phyloP scores from a whole-genome alignment of 2,113 vertebrate species.

The Daubentonia madagascariensis region DNA sequence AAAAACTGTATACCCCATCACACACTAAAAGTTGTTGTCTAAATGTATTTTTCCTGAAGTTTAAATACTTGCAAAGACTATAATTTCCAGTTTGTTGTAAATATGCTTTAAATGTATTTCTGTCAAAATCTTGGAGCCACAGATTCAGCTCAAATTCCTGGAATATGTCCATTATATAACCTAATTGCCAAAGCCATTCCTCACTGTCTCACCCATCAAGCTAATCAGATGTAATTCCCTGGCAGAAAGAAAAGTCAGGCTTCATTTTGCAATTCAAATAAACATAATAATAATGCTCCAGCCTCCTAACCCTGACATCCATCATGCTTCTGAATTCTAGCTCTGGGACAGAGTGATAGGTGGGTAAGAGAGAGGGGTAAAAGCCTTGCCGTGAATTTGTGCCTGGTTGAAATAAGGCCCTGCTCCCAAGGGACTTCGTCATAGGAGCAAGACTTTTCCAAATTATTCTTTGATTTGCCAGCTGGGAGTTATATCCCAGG shows the following conservation, averaged over 20 bases:
- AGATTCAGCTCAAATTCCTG: neutral
- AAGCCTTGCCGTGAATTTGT: neutral
- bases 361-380: neutral
- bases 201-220: neutral
- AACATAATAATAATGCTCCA: neutral
- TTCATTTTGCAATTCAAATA: slow-evolving; percentile 14
- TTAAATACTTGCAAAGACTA: neutral
- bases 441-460: neutral
- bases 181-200: neutral
- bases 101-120: neutral
- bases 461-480: neutral
- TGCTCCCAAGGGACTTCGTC: neutral
- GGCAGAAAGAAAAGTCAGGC: neutral
- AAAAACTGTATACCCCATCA: neutral
- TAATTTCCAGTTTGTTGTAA: neutral
- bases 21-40: neutral
- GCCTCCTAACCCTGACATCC: neutral
- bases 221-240: neutral
- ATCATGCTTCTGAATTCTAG: neutral
- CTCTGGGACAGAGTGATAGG: neutral
- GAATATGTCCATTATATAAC: neutral
- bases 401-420: neutral
- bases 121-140: neutral
- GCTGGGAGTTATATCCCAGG: neutral
- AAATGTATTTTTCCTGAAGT: neutral